These are phyloP conservation scores for Dorcus parallelipipedus DNA, from an alignment of 2,888 invertebrate species.

Conservation along the genomic window DNA sequence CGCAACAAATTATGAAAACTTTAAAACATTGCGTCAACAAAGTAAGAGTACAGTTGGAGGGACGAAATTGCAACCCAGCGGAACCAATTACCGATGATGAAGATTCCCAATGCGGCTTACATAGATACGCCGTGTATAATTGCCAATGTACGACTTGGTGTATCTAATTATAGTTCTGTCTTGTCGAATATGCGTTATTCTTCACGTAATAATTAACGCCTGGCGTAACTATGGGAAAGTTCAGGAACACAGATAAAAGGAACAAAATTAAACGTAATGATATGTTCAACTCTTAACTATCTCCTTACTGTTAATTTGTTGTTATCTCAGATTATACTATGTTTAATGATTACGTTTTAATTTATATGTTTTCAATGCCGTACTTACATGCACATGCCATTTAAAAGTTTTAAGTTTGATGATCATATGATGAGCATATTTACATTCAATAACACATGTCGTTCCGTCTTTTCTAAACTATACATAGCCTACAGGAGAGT, in stretches of 20 bases:
- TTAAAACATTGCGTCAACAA: conserved; percentile 7
- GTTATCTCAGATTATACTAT: no score
- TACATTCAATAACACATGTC: no score
- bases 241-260: neutral
- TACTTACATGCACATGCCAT: no score
- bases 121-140: neutral
- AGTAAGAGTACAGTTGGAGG: conserved; percentile 7
- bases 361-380: no score
- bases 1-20: conserved; percentile 5
- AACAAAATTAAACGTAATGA: no score
- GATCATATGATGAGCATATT: no score
- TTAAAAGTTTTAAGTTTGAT: no score
- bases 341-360: no score
- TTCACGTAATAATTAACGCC: neutral
- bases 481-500: no score
- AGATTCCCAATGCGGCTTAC: conserved; percentile 4
- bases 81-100: conserved; percentile 15
- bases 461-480: no score
- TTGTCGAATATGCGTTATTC: neutral
- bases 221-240: neutral
- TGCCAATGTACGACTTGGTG: neutral
- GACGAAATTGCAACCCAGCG: conserved; percentile 9
- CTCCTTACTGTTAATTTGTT: no score
- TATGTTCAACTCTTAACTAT: no score
- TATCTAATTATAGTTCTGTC: neutral